Conservation (phyloP, 2,113 vertebrate species). For the Acinonyx jubatus region DNA sequence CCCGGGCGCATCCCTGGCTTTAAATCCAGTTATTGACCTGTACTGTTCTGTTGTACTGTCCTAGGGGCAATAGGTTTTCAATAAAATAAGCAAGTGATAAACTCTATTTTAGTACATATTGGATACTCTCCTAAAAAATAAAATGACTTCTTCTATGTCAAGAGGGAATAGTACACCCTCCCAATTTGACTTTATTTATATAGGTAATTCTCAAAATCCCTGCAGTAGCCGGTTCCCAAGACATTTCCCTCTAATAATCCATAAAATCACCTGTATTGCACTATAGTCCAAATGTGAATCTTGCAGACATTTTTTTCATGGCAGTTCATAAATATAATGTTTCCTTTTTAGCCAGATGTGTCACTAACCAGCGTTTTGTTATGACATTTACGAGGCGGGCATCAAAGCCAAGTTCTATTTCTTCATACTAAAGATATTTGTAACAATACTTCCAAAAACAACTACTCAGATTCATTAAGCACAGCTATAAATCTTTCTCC, state of each 20-base stretch:
- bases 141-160: constrained; percentile 34
- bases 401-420: constrained; percentile 52
- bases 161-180: background rate
- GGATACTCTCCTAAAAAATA: background rate
- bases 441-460: constrained; percentile 33
- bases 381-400: constrained; percentile 28
- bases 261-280: background rate
- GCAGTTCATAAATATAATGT: constrained; percentile 63
- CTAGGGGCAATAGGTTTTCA: background rate
- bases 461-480: constrained; percentile 48
- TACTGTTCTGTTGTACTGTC: background rate
- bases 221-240: background rate
- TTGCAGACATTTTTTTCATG: constrained; percentile 8
- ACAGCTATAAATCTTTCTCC: constrained; percentile 62
- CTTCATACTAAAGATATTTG: constrained; percentile 48
- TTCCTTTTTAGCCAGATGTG: constrained; percentile 59
- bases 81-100: background rate
- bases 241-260: constrained; percentile 36
- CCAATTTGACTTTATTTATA: constrained; percentile 12
- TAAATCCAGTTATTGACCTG: background rate
- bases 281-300: constrained; percentile 27
- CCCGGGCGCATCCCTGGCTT: background rate
- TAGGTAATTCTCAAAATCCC: constrained; percentile 27
- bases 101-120: background rate
- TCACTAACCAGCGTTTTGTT: constrained; percentile 46